Base-by-base conservation (phyloP, 2,113 vertebrate species). In the Monopterus albus region DNA sequence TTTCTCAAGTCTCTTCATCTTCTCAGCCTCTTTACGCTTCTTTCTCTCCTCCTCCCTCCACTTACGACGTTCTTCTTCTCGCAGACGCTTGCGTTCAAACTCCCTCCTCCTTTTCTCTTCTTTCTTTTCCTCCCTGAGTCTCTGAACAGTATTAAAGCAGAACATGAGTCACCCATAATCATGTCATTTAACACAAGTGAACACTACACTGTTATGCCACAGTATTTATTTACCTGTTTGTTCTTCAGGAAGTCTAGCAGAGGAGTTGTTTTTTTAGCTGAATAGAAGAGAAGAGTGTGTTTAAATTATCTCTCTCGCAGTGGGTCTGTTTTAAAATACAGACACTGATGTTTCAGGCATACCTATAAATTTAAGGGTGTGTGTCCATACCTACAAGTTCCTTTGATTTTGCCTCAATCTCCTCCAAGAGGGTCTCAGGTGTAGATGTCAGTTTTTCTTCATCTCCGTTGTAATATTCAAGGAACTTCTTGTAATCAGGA, bases 201-300 rank as follows among this genome's bases (percentile, higher is more conserved):
- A 63, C 2, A 52, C 7, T 0, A 33, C 8, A 29, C 0, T 33
- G 18, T 2, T 38, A 59, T 12, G 3, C n/a, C 14, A 33, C 3
- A 43, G 14, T 56, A 10, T 74, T 82, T 21, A 58, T 78, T 94
- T 94, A 99, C 98, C 95, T 99, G 98, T 85, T 97, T 99, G 47
- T 98, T 99, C 91, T 99, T 99, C 88, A 99, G 90, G 89, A 97
- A 99, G 93, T 98, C 97, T 92, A 99, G 87, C 61, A 99, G 93
- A 65, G 98, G 98, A 82, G 98, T 99, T 56, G 96, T 97, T 92
- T 96, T 99, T 92, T 97, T 99, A 75, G 95, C 98, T 98, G 69
- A 79, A 61, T 47, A 71, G 88, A 55, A 39, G 33, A 59, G 81
- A 47, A 40, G 23, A 1, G 6, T n/a, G 31, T 6, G 26, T 66